These are phyloP conservation scores for Chaitophorus viminalis DNA, from an alignment of 2,888 invertebrate species.

Conservation along the genomic window DNA sequence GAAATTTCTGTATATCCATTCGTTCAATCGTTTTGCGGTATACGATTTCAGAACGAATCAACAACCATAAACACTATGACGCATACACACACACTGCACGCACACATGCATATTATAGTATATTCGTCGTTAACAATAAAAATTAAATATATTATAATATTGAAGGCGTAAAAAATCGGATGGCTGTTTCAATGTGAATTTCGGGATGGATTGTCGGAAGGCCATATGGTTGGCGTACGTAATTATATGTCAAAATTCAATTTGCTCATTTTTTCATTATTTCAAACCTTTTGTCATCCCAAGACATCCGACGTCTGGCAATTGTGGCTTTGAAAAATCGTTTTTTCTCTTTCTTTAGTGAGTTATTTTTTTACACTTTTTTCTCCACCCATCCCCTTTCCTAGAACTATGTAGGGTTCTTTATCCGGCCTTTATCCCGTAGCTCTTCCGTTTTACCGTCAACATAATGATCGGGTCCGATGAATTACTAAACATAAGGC, in stretches of 20 bases:
- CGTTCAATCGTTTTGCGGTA: too few relatives aligned
- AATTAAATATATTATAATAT: not conserved
- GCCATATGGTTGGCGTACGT: constrained; percentile 34
- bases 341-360: not conserved
- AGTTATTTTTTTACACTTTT: not conserved
- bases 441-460: constrained; percentile 24
- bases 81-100: not conserved
- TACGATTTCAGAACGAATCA: not conserved
- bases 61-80: not conserved
- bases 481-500: not conserved
- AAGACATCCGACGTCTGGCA: constrained; percentile 26
- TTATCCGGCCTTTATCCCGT: constrained; percentile 35
- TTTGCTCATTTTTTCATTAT: constrained; percentile 14
- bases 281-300: constrained; percentile 39
- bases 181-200: constrained; percentile 1
- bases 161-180: not conserved
- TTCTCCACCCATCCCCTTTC: not conserved
- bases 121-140: not conserved
- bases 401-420: not conserved
- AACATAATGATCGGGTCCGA: constrained; percentile 31
- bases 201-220: not conserved
- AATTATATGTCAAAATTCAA: constrained; percentile 46
- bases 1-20: too few relatives aligned
- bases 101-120: too few relatives aligned
- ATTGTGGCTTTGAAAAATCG: constrained; percentile 47